Conservation (phyloP, 2,888 invertebrate species). For the Eudasyphora cyanicolor region DNA sequence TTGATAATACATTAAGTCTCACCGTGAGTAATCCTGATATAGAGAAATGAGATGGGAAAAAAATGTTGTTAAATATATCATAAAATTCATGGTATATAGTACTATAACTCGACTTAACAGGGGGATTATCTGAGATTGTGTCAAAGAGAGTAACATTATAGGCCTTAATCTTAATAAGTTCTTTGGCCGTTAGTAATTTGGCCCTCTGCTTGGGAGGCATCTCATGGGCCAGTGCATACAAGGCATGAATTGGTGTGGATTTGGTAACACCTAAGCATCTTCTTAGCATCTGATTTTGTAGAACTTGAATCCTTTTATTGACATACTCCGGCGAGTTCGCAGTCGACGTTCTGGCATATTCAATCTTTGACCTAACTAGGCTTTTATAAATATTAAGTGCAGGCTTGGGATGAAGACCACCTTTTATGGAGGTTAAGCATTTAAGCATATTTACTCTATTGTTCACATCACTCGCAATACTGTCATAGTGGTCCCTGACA, state of each 20-base stretch:
- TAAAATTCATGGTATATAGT: too few species aligned
- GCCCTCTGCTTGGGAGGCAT: background rate
- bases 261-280: constrained; percentile 13
- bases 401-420: background rate
- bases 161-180: background rate
- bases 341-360: background rate
- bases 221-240: background rate
- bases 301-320: background rate
- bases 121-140: background rate
- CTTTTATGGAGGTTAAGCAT: background rate
- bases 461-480: too few species aligned
- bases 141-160: too few species aligned
- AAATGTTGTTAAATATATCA: too few species aligned
- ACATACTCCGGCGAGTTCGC: background rate
- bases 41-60: too few species aligned
- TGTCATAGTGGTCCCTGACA: too few species aligned
- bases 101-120: background rate
- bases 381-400: background rate
- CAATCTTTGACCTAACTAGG: background rate
- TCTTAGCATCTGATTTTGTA: background rate
- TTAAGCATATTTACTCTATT: background rate
- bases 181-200: background rate
- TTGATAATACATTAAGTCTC: too few species aligned
- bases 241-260: background rate
- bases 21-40: too few species aligned